Evolutionary conservation across 2,797 vertebrate species (phyloP).

Genomic region (Poeciliopsis gracilis): DNA sequence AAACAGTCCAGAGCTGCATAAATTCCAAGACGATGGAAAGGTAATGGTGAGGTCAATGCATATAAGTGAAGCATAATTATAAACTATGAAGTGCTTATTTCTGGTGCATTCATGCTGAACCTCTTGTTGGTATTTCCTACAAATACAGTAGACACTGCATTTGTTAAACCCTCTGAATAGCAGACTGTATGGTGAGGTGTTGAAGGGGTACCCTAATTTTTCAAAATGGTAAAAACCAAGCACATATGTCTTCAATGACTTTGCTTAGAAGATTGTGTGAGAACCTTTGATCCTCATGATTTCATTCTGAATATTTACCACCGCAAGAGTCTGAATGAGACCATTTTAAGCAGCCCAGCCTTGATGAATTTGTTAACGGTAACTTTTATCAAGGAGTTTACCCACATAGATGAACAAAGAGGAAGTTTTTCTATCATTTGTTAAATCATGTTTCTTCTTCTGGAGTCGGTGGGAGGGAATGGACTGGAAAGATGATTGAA

Average conservation of each 20-base stretch:
- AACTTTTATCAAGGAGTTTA: conserved; percentile 38
- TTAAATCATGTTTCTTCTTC: conserved; percentile 52
- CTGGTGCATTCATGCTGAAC: background rate
- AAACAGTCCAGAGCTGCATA: background rate
- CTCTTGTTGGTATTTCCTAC: background rate
- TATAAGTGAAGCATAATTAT: background rate
- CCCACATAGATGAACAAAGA: conserved; percentile 44
- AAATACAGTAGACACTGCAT: background rate
- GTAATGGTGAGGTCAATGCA: background rate
- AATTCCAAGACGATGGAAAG: background rate
- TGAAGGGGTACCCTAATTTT: background rate
- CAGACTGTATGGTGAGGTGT: background rate
- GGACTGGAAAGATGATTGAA: conserved; percentile 69
- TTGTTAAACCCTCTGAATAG: background rate
- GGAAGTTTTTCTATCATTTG: conserved; percentile 42
- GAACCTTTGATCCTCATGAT: conserved; percentile 6
- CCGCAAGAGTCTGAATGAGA: conserved; percentile 22
- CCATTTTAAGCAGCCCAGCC: conserved; percentile 22
- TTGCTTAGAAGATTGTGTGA: conserved; percentile 7
- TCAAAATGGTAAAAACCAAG: background rate
- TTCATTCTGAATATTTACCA: conserved; percentile 21
- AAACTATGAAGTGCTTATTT: background rate
- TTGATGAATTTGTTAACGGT: conserved; percentile 12
- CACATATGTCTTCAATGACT: background rate
- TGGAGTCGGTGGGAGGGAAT: conserved; percentile 61